Base-by-base conservation (phyloP, 2,888 invertebrate genomes). In the Archaeoteleia sp. region DNA sequence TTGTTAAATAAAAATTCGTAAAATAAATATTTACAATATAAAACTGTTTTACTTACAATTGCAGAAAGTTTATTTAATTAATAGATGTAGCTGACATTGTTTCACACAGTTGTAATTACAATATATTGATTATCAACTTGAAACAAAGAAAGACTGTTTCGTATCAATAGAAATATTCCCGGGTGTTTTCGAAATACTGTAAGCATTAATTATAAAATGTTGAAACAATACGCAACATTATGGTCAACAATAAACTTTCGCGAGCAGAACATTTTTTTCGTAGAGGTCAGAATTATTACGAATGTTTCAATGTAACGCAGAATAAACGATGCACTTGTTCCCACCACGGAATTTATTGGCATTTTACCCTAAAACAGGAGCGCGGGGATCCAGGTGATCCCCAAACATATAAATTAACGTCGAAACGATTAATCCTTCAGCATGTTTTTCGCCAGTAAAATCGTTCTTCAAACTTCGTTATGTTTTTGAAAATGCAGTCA, bases 361-460 rank as follows among this genome's bases (percentile, higher is more conserved):
- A 67, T 67, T 67, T 67, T 67, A 42, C 54, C 49, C 55, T 29
- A 42, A 60, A 58, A 17, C 45, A 27, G 35, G 58, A 12, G 54
- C 55, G 25, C 10, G 23, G 49, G 67, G 60, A 60, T 55, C 54
- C 48, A 15, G 65, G 14, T 12, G 49, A 60, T 60, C 60, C 60
- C 60, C 55, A 49, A 49, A 67, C 67, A 55, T 67, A 67, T 67
- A 67, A 67, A 67, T 67, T 61, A 55, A 67, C 51, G 67, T 67
- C 60, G 45, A 61, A 61, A 67, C 67, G 67, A 67, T 61, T 67
- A 67, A 67, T 61, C 61, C 67, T 67, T 67, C 66, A 49, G 48
- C 66, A 35, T 60, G 66, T 58, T 67, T 60, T 48, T 55, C 53
- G 39, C 49, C 25, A 32, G 30, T 60, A 32, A 55, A 46, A 53